phyloP scores from a whole-genome alignment of 2,888 invertebrate genomes.

The Tanytarsus gracilentus region DNA sequence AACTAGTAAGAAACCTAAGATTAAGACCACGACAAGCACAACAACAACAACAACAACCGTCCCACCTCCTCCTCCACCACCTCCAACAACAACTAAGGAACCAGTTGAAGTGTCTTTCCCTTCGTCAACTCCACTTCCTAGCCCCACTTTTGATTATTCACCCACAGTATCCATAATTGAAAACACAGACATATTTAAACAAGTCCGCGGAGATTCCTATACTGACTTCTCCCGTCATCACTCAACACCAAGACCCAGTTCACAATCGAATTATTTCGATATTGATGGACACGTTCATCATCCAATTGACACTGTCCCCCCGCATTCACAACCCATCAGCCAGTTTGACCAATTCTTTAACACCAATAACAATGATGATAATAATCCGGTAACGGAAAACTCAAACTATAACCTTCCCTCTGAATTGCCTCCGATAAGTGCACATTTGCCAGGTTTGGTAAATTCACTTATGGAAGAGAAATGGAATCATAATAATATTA shows the following conservation, averaged over 20 bases:
- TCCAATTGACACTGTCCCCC: not conserved
- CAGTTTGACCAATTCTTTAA: conserved; percentile 2
- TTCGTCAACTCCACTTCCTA: conserved; percentile 30
- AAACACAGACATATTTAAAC: conserved; percentile 9
- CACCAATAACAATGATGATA: conserved; percentile 40
- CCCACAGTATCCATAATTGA: conserved; percentile 28
- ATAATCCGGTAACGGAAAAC: conserved; percentile 42
- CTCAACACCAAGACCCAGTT: not conserved
- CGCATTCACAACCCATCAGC: conserved; percentile 1
- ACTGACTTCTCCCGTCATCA: conserved; percentile 17
- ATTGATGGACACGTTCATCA: not conserved
- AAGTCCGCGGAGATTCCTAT: conserved; percentile 4
- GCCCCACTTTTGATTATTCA: conserved; percentile 28
- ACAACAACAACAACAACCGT: not conserved
- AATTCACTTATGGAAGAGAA: conserved; percentile 51
- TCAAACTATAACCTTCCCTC: conserved; percentile 49
- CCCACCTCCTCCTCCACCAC: not conserved
- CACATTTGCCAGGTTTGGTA: conserved; percentile 51
- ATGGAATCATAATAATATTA: conserved; percentile 30
- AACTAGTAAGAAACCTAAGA: conserved; percentile 16
- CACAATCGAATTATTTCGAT: not conserved
- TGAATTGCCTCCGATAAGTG: conserved; percentile 49
- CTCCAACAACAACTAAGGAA: conserved; percentile 17
- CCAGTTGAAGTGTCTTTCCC: conserved; percentile 8
- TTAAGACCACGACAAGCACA: not conserved